Conservation (phyloP, 2,113 vertebrate species). For the Micromys minutus region DNA sequence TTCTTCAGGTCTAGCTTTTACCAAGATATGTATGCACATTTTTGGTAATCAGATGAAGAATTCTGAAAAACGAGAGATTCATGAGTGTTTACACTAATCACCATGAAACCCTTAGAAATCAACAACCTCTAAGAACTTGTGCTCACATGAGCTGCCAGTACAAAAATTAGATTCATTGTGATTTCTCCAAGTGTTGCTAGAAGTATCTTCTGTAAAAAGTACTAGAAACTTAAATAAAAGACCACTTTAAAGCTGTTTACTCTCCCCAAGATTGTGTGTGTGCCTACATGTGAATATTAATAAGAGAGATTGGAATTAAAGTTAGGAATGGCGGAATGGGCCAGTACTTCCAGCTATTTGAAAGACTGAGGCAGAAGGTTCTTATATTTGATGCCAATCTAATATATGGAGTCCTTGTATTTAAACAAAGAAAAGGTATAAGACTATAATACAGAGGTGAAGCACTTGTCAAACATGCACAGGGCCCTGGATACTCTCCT, state of each 20-base stretch:
- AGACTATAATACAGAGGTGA: not conserved
- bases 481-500: not conserved
- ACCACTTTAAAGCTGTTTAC: not conserved
- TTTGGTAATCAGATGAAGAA: not conserved
- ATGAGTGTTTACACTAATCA: not conserved
- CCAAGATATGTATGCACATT: not conserved
- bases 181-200: not conserved
- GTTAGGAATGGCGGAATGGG: not conserved
- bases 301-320: not conserved
- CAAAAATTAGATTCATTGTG: not conserved
- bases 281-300: not conserved
- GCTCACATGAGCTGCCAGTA: not conserved
- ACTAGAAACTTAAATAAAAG: not conserved
- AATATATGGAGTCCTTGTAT: not conserved
- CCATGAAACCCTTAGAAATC: rapidly evolving
- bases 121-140: not conserved
- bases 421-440: not conserved
- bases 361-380: not conserved
- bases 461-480: not conserved
- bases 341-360: not conserved
- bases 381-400: no score
- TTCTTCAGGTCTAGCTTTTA: not conserved
- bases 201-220: not conserved
- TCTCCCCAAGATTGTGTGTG: no score
- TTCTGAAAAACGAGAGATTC: not conserved